Evolutionary conservation across 2,113 vertebrate species (phyloP).

Genomic region (Misgurnus mizolepis): DNA sequence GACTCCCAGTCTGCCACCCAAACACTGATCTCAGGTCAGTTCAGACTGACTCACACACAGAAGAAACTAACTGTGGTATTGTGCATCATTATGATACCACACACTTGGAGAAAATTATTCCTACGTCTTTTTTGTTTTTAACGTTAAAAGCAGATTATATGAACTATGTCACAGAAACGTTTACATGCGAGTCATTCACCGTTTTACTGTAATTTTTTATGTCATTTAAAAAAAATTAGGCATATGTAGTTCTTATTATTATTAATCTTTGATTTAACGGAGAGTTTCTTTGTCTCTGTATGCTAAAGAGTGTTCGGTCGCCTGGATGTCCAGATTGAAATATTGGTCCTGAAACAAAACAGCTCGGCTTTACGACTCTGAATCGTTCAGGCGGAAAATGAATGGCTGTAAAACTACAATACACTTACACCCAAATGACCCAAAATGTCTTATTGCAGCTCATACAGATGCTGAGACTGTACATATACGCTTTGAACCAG

Average conservation of each 20-base stretch:
- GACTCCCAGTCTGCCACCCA: neutral
- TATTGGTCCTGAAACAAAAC: neutral
- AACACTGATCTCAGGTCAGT: neutral
- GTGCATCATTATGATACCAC: neutral
- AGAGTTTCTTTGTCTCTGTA: no score
- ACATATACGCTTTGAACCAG: neutral
- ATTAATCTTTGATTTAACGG: neutral
- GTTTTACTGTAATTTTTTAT: neutral
- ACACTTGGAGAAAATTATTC: neutral
- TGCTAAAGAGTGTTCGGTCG: neutral
- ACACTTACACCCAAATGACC: neutral
- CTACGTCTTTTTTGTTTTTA: neutral
- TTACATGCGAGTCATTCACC: neutral
- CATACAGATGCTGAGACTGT: neutral
- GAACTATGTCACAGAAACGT: no score
- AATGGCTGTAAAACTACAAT: neutral
- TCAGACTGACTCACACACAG: neutral
- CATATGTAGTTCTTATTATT: neutral
- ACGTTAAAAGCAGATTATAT: neutral
- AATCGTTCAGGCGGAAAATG: slow-evolving; percentile 15
- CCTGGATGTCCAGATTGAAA: neutral
- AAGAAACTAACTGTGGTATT: neutral
- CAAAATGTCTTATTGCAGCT: neutral
- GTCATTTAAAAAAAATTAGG: neutral
- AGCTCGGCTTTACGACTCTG: neutral